These are phyloP conservation scores for Promerops cafer DNA, from an alignment of 2,113 vertebrate genomes.

Conservation along the genomic window DNA sequence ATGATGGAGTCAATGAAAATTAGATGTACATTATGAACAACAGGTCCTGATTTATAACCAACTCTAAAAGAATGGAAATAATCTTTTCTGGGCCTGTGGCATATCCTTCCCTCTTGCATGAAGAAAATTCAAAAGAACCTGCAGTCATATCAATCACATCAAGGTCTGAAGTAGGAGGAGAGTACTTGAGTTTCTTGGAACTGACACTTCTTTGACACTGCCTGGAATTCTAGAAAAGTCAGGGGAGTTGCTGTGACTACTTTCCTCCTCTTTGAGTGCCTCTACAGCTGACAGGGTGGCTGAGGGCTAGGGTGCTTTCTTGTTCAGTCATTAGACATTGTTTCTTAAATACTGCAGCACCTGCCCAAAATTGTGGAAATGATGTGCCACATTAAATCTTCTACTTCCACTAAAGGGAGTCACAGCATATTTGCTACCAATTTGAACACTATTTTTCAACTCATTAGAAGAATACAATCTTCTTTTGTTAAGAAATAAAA, in stretches of 20 bases:
- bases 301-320: neutral
- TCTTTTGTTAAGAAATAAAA: neutral
- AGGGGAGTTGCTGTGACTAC: fast-evolving
- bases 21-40: neutral
- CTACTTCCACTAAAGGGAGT: neutral
- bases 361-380: neutral
- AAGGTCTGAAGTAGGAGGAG: neutral
- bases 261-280: neutral
- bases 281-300: neutral
- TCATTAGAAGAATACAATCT: neutral
- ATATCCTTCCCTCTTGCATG: neutral
- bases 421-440: neutral
- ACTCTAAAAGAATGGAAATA: neutral
- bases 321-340: neutral
- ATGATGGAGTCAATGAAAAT: neutral
- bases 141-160: neutral
- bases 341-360: neutral
- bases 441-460: neutral
- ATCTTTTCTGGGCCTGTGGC: neutral
- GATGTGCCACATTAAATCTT: neutral
- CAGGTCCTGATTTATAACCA: neutral
- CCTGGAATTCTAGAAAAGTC: neutral
- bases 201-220: neutral
- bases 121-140: neutral
- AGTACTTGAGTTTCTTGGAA: neutral